Conservation (phyloP, 2,888 invertebrate species). For the Gisinianus flammeolus region DNA sequence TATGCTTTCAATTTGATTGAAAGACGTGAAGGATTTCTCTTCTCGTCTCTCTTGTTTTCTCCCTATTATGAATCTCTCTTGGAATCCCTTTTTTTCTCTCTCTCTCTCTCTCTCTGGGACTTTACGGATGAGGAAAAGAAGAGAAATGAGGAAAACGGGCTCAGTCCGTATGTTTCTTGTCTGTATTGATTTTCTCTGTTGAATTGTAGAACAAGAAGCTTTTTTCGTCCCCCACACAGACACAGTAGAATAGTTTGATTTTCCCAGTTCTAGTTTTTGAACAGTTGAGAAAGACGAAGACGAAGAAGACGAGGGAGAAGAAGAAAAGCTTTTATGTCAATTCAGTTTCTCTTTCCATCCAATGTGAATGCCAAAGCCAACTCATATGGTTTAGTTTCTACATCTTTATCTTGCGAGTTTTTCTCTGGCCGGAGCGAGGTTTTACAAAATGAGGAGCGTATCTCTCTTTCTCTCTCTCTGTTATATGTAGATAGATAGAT, state of each 20-base stretch:
- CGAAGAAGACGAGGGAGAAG: not conserved
- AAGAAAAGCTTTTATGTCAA: constrained; percentile 16
- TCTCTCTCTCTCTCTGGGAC: not conserved
- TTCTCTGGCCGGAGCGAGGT: not conserved
- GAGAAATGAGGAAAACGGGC: no score
- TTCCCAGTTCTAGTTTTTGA: constrained; percentile 2
- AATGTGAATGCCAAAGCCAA: no score
- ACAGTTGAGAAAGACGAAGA: not conserved
- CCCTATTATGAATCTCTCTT: not conserved
- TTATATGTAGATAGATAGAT: no score
- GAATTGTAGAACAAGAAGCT: not conserved
- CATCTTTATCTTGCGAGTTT: not conserved
- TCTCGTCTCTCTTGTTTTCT: not conserved
- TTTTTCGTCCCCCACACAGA: not conserved
- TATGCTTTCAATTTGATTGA: no score
- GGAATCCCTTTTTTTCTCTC: no score
- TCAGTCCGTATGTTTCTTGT: not conserved
- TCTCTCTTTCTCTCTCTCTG: no score
- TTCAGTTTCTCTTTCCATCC: constrained; percentile 1
- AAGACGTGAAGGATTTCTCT: no score
- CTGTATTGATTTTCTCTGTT: constrained; percentile 13
- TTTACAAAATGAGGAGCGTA: no score
- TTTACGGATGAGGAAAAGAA: not conserved
- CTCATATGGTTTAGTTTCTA: constrained; percentile 12
- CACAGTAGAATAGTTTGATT: constrained; percentile 1